Conservation (phyloP, 2,888 invertebrate species). For the Dasypolia templi region DNA sequence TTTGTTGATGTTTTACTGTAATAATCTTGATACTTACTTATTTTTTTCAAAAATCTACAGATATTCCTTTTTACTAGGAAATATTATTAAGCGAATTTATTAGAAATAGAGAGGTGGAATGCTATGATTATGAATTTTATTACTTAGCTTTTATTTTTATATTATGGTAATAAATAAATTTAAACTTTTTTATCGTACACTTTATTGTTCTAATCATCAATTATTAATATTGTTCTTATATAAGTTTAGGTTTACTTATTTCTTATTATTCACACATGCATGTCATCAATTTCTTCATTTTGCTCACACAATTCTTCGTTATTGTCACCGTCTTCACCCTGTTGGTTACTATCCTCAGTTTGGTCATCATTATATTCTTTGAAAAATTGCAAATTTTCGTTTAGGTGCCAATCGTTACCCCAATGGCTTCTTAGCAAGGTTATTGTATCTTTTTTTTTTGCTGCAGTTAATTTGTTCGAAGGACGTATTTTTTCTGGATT, state of each 20-base stretch:
- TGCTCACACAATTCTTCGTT: constrained; percentile 10
- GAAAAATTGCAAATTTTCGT: constrained; percentile 1
- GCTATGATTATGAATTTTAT: constrained; percentile 14
- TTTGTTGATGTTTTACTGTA: constrained; percentile 14
- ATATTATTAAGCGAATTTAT: constrained; percentile 7
- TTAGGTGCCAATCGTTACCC: constrained; percentile 6
- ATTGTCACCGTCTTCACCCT: not conserved
- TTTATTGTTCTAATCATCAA: not conserved
- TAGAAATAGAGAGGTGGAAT: not conserved
- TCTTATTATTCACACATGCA: constrained; percentile 9
- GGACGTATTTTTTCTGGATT: not conserved
- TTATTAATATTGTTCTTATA: not conserved
- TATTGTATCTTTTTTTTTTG: not conserved
- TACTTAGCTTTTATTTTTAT: no score
- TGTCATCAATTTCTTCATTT: constrained; percentile 7
- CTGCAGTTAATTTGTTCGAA: not conserved
- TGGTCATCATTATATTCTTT: not conserved
- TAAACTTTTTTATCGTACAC: not conserved
- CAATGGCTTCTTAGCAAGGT: constrained; percentile 1
- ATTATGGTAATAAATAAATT: constrained; percentile 10
- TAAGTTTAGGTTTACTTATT: not conserved
- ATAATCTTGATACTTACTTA: constrained; percentile 11
- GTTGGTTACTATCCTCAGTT: not conserved
- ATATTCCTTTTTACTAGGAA: constrained; percentile 5
- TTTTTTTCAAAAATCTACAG: not conserved